phyloP scores from a whole-genome alignment of 2,113 vertebrate genomes.

The Motacilla alba region DNA sequence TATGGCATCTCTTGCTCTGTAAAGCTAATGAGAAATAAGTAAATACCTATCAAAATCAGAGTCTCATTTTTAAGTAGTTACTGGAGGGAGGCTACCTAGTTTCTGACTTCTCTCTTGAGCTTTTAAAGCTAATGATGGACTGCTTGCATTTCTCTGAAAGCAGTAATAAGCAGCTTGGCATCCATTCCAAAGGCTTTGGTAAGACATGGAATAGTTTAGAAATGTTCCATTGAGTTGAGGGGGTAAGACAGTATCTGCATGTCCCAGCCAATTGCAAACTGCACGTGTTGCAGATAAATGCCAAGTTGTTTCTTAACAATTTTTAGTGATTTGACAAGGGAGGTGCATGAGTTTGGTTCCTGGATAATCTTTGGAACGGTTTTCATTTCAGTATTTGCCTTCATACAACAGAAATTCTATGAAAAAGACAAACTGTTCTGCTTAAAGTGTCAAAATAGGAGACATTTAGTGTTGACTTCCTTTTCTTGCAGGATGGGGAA shows the following conservation, averaged over 20 bases:
- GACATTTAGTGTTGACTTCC: conserved; percentile 68
- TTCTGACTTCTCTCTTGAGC: neutral
- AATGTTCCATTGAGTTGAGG: neutral
- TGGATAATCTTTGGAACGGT: neutral
- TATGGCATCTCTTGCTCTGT: neutral
- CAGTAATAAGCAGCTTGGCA: neutral
- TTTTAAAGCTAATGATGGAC: neutral
- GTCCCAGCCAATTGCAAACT: neutral
- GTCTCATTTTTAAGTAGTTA: neutral
- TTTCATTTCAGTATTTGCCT: neutral
- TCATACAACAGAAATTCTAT: neutral
- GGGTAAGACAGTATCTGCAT: neutral
- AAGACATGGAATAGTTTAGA: neutral
- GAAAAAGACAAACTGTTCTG: neutral
- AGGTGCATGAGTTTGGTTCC: neutral
- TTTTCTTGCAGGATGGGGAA: conserved; percentile 85
- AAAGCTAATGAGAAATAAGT: neutral
- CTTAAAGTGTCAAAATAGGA: neutral
- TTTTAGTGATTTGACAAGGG: neutral
- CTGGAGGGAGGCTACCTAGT: neutral
- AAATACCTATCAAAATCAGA: neutral
- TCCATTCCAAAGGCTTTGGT: neutral
- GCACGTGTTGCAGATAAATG: neutral
- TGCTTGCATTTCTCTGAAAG: neutral
- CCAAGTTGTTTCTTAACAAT: neutral